Evolutionary conservation across 2,888 invertebrate species (phyloP), one percentile per base, ranked within the genome.

Genomic region (Copidosoma aretas): DNA sequence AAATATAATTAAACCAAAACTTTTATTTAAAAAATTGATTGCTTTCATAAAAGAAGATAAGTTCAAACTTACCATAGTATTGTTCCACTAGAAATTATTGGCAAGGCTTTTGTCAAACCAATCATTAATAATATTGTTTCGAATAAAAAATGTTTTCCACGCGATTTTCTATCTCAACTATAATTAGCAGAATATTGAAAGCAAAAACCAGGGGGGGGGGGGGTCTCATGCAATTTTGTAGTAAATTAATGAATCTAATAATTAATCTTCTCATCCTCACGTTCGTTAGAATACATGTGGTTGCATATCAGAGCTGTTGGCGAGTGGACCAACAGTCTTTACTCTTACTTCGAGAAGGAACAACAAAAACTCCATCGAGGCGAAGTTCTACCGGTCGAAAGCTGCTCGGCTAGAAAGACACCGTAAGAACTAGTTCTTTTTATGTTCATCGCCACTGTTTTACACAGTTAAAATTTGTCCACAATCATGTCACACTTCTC

Each of bases 261-360:
- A 32, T 5, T 32, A 8, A 8, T 32, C 8, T 32, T 32, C 8
- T 32, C 32, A 8, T 32, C 32, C 17, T 25, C 10, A 12, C 53
- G 39, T 79, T 14, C 4, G 8, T 32, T 79, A 93, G 96, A 93
- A 78, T 93, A 93, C 79, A 90, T 97, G 84, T 96, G 95, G 94
- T 87, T 97, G 0, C 97, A 97, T 82, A 93, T 98, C 71, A 89
- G 97, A 73, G 95, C 92, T 0, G 95, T 95, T 4, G 97, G 97
- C 1, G 91, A 96, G 84, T 98, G 97, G 97, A 97, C 96, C 0
- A 94, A 94, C 81, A 88, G 92, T 0, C 85, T 97, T 0, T 92
- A 94, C 80, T 88, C 89, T 1, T 95, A 94, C 83, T 95, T 96
- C 77, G 94, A 95, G 80, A 87, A 86, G 61, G 93, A 95, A 77